Conservation (phyloP, 2,113 vertebrate species). For the Pandion haliaetus region DNA sequence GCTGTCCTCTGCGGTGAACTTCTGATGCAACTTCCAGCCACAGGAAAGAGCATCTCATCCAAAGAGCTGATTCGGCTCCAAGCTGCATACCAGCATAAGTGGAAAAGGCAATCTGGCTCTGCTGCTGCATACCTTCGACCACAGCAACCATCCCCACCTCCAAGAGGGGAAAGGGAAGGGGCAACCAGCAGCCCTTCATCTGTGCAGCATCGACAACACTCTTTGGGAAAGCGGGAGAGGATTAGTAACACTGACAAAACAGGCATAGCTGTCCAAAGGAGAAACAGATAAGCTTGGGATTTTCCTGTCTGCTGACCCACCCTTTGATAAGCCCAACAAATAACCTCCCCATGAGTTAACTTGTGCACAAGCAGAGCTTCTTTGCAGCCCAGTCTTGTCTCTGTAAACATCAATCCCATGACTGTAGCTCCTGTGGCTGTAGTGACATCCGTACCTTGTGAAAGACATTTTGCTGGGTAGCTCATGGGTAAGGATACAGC, state of each 20-base stretch:
- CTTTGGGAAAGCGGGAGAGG: not conserved
- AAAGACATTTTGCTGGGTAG: not conserved
- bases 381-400: not conserved
- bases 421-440: not conserved
- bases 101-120: slow-evolving; percentile 23
- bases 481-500: not conserved
- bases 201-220: not conserved
- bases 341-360: not conserved
- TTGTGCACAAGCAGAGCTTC: not conserved
- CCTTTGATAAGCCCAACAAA: slow-evolving; percentile 26
- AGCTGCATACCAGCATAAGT: slow-evolving; percentile 18
- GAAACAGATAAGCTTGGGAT: slow-evolving; percentile 21
- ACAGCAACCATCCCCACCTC: not conserved
- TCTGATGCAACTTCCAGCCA: slow-evolving; percentile 51
- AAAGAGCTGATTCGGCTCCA: not conserved
- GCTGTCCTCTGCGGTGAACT: slow-evolving; percentile 13
- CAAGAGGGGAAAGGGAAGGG: not conserved
- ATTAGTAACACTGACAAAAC: slow-evolving; percentile 7
- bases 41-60: slow-evolving; percentile 27
- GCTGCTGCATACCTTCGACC: not conserved
- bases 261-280: not conserved
- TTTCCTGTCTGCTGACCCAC: slow-evolving; percentile 32
- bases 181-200: not conserved
- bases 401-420: not conserved
- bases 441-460: not conserved